These are phyloP conservation scores for Sarotherodon lohbergeri DNA, from an alignment of 2,113 vertebrate genomes.

Conservation along the genomic window DNA sequence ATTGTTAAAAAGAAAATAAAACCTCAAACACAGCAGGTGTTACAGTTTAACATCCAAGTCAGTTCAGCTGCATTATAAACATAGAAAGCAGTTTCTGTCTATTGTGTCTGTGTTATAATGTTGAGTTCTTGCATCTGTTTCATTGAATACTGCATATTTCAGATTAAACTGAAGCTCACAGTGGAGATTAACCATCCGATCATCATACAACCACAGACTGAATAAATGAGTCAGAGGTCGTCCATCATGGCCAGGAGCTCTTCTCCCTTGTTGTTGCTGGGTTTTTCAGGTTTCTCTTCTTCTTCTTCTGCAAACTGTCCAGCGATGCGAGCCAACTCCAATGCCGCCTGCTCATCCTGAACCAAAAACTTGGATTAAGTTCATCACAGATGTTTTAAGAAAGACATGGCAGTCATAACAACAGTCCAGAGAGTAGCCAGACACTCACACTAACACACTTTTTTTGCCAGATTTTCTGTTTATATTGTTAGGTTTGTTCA, in stretches of 20 bases:
- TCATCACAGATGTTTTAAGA: neutral
- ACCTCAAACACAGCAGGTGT: neutral
- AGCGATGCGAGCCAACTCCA: constrained; percentile 80
- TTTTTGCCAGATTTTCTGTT: neutral
- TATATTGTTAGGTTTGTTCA: neutral
- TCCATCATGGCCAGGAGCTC: constrained; percentile 92
- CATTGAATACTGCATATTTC: neutral
- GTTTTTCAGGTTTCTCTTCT: neutral
- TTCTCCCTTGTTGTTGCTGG: constrained; percentile 78
- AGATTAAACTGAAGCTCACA: neutral
- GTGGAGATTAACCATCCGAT: neutral
- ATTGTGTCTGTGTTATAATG: neutral
- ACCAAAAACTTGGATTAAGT: neutral
- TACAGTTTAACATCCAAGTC: neutral
- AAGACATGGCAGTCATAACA: neutral
- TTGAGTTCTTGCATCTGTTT: neutral
- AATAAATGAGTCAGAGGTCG: constrained; percentile 63
- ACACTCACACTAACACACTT: neutral
- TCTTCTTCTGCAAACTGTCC: constrained; percentile 73
- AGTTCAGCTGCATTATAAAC: neutral
- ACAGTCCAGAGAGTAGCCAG: neutral
- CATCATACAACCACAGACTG: neutral
- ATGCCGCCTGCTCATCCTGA: constrained; percentile 78
- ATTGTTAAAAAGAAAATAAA: neutral
- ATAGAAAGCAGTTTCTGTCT: neutral